Evolutionary conservation across 2,888 invertebrate species (phyloP), one percentile per base, ranked within the genome.

Genomic region (Noctua janthe): DNA sequence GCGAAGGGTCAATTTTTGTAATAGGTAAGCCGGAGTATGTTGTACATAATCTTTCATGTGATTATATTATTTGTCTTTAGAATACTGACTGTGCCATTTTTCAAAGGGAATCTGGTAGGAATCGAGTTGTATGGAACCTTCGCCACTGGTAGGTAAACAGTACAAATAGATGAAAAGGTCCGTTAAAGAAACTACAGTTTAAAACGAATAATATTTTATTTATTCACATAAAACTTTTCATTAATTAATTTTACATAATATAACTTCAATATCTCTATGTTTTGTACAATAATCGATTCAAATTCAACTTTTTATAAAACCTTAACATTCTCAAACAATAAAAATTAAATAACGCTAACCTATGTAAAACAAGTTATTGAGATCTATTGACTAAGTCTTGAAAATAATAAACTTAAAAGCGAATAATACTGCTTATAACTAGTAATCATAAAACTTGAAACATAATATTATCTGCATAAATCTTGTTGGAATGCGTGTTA

Each of bases 201-300:
- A 71, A 84, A 88, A 89, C 88, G 84, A 84, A 86, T 89, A 51
- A 83, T 89, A 89, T 76, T 87, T 87, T 76, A 87, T 86, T 87
- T 81, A 78, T 85, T 88, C 81, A 89, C 86, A 84, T 85, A 84
- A 78, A 87, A 80, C 79, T 77, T 82, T 83, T 66, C 20, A 66
- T 66, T 39, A 10, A n/a, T 66, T 35, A 80, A 59, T 87, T 51
- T 71, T 80, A 66, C 13, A 79, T 81, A 84, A 71, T 82, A 35
- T 79, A 84, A 80, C 87, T 80, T 84, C 35, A 17, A 74, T 87
- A 88, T 80, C 72, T 73, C 80, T 83, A 81, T 88, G 56, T 47
- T 82, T 88, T 87, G 80, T 88, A 87, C 76, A 84, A 51, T 79
- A 74, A 62, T 77, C 23, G n/a, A 64, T 56, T 69, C 15, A 47